Percentiles rank a stretch among this genome's conserved stretches.
These are phyloP conservation scores for Cotesia congregata DNA, from an alignment of 2,888 invertebrate genomes.

Conservation along the genomic window DNA sequence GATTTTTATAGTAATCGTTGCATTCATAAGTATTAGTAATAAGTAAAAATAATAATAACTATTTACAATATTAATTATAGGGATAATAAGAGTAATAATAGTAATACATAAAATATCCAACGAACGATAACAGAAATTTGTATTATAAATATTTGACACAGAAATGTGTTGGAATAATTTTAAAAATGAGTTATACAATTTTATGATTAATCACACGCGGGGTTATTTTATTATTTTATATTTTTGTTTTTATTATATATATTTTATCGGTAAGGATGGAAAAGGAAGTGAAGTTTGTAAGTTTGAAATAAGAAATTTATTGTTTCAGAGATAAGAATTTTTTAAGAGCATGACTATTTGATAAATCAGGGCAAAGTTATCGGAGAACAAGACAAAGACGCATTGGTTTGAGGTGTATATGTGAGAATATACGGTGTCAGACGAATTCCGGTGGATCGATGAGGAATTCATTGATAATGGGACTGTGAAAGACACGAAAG, in stretches of 20 bases:
- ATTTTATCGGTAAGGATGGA: neutral
- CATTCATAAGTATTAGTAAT: too few species aligned
- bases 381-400: neutral
- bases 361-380: neutral
- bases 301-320: neutral
- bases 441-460: conserved; percentile 14
- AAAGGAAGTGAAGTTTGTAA: neutral
- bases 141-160: neutral
- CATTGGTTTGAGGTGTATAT: neutral
- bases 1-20: neutral
- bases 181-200: neutral
- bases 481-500: conserved; percentile 10
- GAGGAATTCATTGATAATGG: neutral
- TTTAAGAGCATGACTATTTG: neutral
- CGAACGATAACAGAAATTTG: neutral
- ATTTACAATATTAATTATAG: conserved; percentile 4
- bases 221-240: neutral
- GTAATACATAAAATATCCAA: neutral
- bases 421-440: neutral
- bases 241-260: neutral
- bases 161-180: neutral
- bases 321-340: neutral
- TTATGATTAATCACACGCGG: neutral
- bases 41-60: neutral
- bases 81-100: neutral